Evolutionary conservation across 2,797 vertebrate species (phyloP), one percentile per base, ranked within the genome.

Genomic region (Hippocampus kuda): DNA sequence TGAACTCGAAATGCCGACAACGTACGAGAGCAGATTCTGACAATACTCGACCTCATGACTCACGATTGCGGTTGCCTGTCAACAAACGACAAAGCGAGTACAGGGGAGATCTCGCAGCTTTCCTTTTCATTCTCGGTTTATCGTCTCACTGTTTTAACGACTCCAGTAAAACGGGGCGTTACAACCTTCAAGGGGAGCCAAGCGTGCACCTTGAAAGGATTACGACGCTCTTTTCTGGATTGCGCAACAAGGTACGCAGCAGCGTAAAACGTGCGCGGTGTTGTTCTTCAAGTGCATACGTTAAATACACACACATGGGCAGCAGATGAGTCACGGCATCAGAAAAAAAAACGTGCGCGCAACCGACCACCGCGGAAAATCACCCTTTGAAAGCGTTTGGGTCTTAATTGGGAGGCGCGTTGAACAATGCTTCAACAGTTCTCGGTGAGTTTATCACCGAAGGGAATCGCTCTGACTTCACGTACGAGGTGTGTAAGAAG

Each of bases 181-280:
- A 82, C 81, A 76, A 83, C 84, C 85, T 85, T 84, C 79, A 81
- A 82, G 81, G 81, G 82, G 74, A 83, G 85, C 88, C 86, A 84
- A 34, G 6, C 34, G 34, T 68, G 78, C 89, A 91, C 85, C 83
- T 89, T 90, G 89, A 80, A 90, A 85, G 84, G 83, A 91, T 91
- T 90, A 91, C 84, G 80, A 79, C 75, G 85, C 81, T 70, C 66
- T 82, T 88, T 84, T 81, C 72, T 88, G 87, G 83, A 81, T 83
- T 83, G 77, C 85, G 86, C 66, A 74, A 74, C 41, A 68, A 82
- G 81, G 72, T 82, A 89, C 88, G 87, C 75, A 72, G 77, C 76
- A 61, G 85, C 75, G 78, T 87, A 82, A 88, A 87, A 79, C 76
- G 69, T 74, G 79, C 81, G 66, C 86, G 79, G 80, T 74, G 74